Evolutionary conservation across 2,113 vertebrate species (phyloP).

Genomic region (Paracanthobrama guichenoti): DNA sequence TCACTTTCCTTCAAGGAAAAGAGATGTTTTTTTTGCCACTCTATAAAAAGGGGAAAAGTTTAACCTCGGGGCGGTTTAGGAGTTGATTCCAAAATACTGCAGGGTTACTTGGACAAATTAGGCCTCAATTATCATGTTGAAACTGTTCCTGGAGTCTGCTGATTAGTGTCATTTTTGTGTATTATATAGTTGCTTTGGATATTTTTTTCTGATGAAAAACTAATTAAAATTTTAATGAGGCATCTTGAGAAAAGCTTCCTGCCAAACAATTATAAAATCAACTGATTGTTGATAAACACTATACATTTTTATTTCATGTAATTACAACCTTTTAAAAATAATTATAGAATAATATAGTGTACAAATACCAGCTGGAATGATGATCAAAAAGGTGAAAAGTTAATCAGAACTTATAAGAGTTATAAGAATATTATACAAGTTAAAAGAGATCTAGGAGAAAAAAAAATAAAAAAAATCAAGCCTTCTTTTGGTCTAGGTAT

Average conservation of each 20-base stretch:
- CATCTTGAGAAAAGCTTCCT: constrained; percentile 19
- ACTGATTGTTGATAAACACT: constrained; percentile 4
- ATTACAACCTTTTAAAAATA: not conserved
- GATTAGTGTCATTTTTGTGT: not conserved
- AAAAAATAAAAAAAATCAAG: too few relatives aligned
- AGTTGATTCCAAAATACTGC: not conserved
- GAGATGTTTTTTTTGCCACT: not conserved
- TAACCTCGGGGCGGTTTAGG: not conserved
- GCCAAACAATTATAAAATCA: constrained; percentile 17
- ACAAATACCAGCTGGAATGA: not conserved
- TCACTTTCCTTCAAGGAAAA: not conserved
- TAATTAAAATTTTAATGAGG: constrained; percentile 12
- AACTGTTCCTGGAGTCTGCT: constrained; percentile 3
- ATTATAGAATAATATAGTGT: not conserved
- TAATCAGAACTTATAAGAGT: not conserved
- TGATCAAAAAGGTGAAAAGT: not conserved
- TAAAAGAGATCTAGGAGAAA: not conserved
- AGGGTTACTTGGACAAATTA: constrained; percentile 26
- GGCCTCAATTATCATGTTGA: not conserved
- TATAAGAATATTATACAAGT: not conserved
- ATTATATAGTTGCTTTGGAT: not conserved
- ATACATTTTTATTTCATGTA: not conserved
- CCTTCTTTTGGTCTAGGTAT: not conserved
- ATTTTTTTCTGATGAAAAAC: not conserved
- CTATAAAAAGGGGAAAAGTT: not conserved